These are phyloP conservation scores for Brachionus sp. DNA, from an alignment of 1,140 invertebrate genomes.

Conservation along the genomic window DNA sequence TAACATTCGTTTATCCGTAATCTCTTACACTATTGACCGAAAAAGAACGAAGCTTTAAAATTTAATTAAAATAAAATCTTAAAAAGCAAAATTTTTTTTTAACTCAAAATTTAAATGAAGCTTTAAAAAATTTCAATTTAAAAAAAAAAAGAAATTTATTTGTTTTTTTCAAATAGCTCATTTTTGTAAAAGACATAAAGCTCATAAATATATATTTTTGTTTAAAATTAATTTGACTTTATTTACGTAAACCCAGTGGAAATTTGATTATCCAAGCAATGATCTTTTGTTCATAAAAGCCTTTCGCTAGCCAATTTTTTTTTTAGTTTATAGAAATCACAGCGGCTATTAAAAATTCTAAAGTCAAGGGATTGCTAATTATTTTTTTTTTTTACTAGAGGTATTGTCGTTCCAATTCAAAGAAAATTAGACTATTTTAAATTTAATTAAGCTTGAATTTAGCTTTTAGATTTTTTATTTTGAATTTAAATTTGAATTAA, in stretches of 20 bases:
- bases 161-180: background rate
- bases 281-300: background rate
- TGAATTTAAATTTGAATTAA: background rate
- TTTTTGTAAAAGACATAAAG: background rate
- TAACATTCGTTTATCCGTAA: background rate
- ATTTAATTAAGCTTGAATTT: slow-evolving; percentile 11
- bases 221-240: background rate
- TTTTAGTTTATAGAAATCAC: background rate
- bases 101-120: background rate
- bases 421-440: background rate
- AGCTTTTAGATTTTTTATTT: background rate
- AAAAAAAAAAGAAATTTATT: background rate
- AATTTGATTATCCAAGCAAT: background rate
- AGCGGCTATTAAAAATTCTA: background rate
- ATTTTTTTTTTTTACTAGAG: background rate
- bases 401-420: slow-evolving; percentile 1
- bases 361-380: background rate
- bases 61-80: background rate
- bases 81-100: background rate
- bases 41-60: background rate
- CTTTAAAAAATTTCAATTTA: background rate
- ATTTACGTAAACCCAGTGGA: background rate
- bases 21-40: background rate
- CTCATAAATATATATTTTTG: background rate
- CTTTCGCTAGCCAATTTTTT: background rate